Conservation (phyloP, 2,888 invertebrate genomes). For the Lamellibrachia satsuma region DNA sequence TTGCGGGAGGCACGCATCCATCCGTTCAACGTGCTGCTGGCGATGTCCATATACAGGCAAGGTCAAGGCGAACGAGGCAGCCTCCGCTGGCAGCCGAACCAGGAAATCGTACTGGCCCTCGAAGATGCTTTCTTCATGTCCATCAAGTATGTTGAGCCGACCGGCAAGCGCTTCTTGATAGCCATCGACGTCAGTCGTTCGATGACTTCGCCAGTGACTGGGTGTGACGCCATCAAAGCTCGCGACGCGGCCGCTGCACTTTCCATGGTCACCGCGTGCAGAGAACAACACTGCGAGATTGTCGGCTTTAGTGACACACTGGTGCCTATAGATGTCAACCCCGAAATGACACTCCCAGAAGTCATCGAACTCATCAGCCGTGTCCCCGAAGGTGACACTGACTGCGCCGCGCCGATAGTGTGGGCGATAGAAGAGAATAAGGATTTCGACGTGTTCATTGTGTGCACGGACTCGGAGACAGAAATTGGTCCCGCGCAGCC, state of each 20-base stretch:
- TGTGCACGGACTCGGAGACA: conserved; percentile 72
- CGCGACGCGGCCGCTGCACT: conserved; percentile 71
- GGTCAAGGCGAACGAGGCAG: conserved; percentile 61
- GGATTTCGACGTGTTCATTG: conserved; percentile 77
- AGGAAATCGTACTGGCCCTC: conserved; percentile 48
- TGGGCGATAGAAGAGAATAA: conserved; percentile 74
- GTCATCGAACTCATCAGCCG: conserved; percentile 35
- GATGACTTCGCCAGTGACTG: conserved; percentile 65
- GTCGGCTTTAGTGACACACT: conserved; percentile 48
- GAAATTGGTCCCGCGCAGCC: conserved; percentile 66
- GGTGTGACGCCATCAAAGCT: conserved; percentile 65
- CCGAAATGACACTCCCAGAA: conserved; percentile 41
- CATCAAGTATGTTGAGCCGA: conserved; percentile 67
- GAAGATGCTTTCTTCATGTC: conserved; percentile 60
- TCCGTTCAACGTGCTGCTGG: conserved; percentile 62
- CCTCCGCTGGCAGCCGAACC: conserved; percentile 54
- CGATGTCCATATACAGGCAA: conserved; percentile 55
- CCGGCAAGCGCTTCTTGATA: conserved; percentile 70
- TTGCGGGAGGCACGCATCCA: conserved; percentile 58
- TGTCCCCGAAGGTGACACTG: conserved; percentile 49
- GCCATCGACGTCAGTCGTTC: conserved; percentile 71
- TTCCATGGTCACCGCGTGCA: conserved; percentile 59
- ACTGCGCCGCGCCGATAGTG: conserved; percentile 60
- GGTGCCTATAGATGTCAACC: conserved; percentile 38
- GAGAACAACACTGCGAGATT: conserved; percentile 50